Base-by-base conservation (phyloP, 2,888 invertebrate genomes). In the Fragum whitleyi region DNA sequence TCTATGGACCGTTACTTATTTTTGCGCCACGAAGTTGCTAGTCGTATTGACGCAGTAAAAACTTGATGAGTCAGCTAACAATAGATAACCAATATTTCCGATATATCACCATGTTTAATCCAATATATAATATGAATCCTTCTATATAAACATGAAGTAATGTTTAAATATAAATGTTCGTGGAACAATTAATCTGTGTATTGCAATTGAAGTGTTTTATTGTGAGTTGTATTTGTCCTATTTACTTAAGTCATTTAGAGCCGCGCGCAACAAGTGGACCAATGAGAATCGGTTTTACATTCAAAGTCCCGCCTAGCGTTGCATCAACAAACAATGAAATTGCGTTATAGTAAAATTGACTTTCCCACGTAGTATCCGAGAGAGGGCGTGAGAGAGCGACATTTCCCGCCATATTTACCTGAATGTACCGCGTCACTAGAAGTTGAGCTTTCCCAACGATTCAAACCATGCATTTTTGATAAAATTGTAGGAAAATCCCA, bases 41-140 rank as follows among this genome's bases (percentile, higher is more conserved):
- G 85, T 74, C 82, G 79, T 80, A 83, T 83, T 87, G 81, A 83
- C 83, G 82, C 85, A 83, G 87, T 81, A 72, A 76, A 85, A 86
- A 81, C 77, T 39, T 87, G 87, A 87, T 87, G 87, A 87, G 80
- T 87, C 87, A 87, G 87, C 87, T 55, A 51, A 65, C 65, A 42
- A 39, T 65, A 65, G 65, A 65, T 65, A 65, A 65, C 65, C 65
- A 65, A 65, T 65, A 65, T 65, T 23, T 42, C 21, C 72, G 32
- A 67, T 67, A 51, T 71, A 77, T 77, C 77, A 67, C n/a, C 23
- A 29, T 16, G 21, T 39, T 14, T 5, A n/a, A 19, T 16, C 26
- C 47, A 21, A 39, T 39, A 32, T 65, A 23, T 14, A 65, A 36
- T 36, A n/a, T 14, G 16, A 23, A 21, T 65, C 42, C 36, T 42